Evolutionary conservation across 2,797 vertebrate genomes (phyloP).

Genomic region (Selene dorsalis): DNA sequence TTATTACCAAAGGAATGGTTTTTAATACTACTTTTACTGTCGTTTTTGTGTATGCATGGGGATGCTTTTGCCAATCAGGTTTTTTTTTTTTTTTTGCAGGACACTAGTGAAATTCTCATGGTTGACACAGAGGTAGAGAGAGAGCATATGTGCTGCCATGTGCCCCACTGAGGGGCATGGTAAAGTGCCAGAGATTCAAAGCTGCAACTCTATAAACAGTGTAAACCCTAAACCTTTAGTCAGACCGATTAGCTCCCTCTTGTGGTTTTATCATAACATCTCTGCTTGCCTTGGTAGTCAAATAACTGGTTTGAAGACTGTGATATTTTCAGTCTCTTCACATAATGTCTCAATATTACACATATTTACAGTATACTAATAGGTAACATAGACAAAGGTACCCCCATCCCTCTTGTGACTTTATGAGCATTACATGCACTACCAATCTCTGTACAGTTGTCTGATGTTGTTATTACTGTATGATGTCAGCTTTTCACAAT

Average conservation of each 20-base stretch:
- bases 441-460: slow-evolving; percentile 58
- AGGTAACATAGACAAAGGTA: slow-evolving; percentile 51
- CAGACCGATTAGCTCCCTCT: slow-evolving; percentile 67
- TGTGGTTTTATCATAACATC: slow-evolving; percentile 62
- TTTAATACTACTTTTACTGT: slow-evolving; percentile 63
- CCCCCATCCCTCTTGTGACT: slow-evolving; percentile 35
- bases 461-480: slow-evolving; percentile 39
- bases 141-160: slow-evolving; percentile 70
- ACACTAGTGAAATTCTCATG: slow-evolving; percentile 51
- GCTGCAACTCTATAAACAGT: slow-evolving; percentile 46
- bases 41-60: slow-evolving; percentile 65
- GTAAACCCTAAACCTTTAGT: slow-evolving; percentile 61
- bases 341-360: slow-evolving; percentile 44
- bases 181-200: slow-evolving; percentile 70
- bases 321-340: slow-evolving; percentile 37
- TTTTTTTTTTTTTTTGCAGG: slow-evolving; percentile 34
- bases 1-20: slow-evolving; percentile 84
- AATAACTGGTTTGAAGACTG: slow-evolving; percentile 56
- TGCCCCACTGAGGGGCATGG: slow-evolving; percentile 64
- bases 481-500: slow-evolving; percentile 46
- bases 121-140: slow-evolving; percentile 56
- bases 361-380: slow-evolving; percentile 52
- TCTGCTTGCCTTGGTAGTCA: slow-evolving; percentile 68
- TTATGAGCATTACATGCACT: slow-evolving; percentile 50
- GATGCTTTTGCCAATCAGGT: slow-evolving; percentile 68